Evolutionary conservation across 2,888 invertebrate species (phyloP), one percentile per base, ranked within the genome.

Genomic region (Buathra laborator): DNA sequence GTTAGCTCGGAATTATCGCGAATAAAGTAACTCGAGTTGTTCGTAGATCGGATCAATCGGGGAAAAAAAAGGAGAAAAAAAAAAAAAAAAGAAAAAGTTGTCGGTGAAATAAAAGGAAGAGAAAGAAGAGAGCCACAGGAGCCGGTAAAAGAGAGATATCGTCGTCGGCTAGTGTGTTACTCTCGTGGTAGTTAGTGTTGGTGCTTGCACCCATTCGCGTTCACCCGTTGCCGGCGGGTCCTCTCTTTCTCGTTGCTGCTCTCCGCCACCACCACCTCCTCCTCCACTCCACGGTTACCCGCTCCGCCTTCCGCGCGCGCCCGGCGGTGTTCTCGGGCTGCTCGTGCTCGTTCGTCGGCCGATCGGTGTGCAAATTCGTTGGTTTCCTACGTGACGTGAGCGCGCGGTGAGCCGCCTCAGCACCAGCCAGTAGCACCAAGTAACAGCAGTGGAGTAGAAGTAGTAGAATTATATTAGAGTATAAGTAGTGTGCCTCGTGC

Each of bases 151-250:
- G 37, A 14, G 59, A 56, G 56, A 59, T 16, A 71, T 56, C 56
- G 19, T 43, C 56, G 64, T 46, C 59, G 46, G 29, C 59, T 44
- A 67, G 56, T 44, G 67, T 79, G 67, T 83, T 81, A 37, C 70
- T 59, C 48, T 44, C 29, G 64, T 68, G 81, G 85, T 76, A 66
- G 81, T 10, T 74, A 85, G 82, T 72, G 84, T 80, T 85, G 81
- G 84, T 83, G 81, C 72, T 87, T 86, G 87, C 83, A 79, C 76
- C 83, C 83, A 76, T 66, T 85, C 86, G 76, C 86, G 85, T 85
- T 87, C 83, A 83, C 86, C 85, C 85, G 87, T 85, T 86, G 87
- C 86, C 86, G 84, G 83, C 84, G 85, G 84, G 67, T 78, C 83
- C 81, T 86, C 84, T 87, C 85, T 85, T 70, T 85, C 81, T 76